Conservation (phyloP, 2,888 invertebrate species). For the Phania funesta region DNA sequence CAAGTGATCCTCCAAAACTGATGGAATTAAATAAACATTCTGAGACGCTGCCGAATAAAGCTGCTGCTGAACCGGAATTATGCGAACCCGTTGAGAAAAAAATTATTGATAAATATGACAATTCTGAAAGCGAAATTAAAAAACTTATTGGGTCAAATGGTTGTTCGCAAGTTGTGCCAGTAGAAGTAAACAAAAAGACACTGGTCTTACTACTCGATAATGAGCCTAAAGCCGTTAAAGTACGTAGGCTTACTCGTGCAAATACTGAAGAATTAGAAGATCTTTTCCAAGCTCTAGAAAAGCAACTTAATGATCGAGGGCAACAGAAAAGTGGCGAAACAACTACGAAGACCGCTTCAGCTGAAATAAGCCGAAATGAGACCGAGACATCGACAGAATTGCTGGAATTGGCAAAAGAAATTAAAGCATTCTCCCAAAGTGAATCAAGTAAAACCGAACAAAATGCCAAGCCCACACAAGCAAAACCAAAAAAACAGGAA, state of each 20-base stretch:
- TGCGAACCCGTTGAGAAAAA: neutral
- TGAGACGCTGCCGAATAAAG: neutral
- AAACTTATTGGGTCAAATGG: conserved; percentile 9
- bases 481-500: conserved; percentile 38
- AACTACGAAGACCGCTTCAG: conserved; percentile 62
- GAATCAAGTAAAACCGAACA: conserved; percentile 61
- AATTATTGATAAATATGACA: neutral
- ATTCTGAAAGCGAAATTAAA: conserved; percentile 10
- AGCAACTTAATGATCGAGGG: conserved; percentile 74
- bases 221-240: conserved; percentile 75
- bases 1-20: neutral
- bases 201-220: conserved; percentile 76
- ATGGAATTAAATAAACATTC: no score
- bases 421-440: conserved; percentile 71
- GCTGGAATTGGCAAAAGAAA: conserved; percentile 74
- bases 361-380: conserved; percentile 57
- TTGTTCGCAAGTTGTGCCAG: conserved; percentile 64
- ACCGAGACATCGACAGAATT: conserved; percentile 69
- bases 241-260: conserved; percentile 75
- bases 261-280: conserved; percentile 77
- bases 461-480: neutral
- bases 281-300: conserved; percentile 76
- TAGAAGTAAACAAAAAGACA: conserved; percentile 74
- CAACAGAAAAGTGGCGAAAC: conserved; percentile 71
- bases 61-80: neutral